Conservation (phyloP, 2,888 invertebrate species). For the Folsomia candida region DNA sequence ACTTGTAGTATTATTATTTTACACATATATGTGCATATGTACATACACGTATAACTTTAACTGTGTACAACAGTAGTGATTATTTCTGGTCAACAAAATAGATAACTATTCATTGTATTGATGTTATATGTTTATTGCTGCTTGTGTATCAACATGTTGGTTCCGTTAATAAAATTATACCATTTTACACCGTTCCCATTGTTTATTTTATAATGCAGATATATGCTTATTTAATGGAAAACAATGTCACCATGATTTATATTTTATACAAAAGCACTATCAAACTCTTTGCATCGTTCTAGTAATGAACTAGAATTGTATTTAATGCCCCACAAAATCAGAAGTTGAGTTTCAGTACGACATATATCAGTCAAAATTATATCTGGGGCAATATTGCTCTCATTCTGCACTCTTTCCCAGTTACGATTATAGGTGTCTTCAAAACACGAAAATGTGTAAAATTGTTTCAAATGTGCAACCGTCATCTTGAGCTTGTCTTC, state of each 20-base stretch:
- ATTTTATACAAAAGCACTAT: constrained; percentile 17
- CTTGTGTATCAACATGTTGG: not conserved
- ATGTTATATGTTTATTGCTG: too few relatives aligned
- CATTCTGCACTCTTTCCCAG: constrained; percentile 27
- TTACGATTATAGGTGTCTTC: constrained; percentile 41
- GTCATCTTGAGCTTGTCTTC: constrained; percentile 41
- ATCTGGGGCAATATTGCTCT: constrained; percentile 31
- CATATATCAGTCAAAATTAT: constrained; percentile 42
- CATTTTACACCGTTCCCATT: not conserved
- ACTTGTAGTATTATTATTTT: not conserved
- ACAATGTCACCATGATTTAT: too few relatives aligned
- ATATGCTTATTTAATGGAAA: too few relatives aligned
- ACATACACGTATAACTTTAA: not conserved
- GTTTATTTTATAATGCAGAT: not conserved
- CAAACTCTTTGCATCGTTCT: constrained; percentile 37
- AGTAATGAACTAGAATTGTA: constrained; percentile 33
- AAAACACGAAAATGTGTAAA: constrained; percentile 27
- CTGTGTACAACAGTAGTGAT: not conserved
- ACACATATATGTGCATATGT: not conserved
- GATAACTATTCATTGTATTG: not conserved
- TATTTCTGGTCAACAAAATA: not conserved
- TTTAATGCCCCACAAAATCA: constrained; percentile 41
- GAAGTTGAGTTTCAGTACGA: constrained; percentile 41
- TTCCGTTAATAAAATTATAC: not conserved
- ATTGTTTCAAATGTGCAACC: constrained; percentile 34